These are phyloP conservation scores for Heliconius cydno DNA, from an alignment of 2,888 invertebrate species.

Conservation along the genomic window DNA sequence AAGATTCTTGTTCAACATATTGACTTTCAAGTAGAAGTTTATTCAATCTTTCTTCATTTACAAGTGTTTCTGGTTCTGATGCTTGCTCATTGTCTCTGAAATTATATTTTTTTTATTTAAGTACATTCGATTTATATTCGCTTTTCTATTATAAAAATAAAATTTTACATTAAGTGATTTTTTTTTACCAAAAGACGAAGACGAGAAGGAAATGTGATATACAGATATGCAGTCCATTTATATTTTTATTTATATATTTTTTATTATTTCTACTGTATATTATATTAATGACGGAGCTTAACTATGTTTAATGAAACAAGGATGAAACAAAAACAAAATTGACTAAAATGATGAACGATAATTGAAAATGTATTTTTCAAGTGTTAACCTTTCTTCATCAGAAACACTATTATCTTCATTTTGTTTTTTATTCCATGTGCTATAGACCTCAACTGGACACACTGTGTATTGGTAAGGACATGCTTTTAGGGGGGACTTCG, in stretches of 20 bases:
- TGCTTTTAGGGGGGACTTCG: constrained; percentile 35
- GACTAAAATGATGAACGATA: too few species aligned
- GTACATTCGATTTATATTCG: neutral
- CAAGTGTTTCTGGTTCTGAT: constrained; percentile 10
- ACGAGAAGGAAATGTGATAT: too few species aligned
- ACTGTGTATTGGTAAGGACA: constrained; percentile 55
- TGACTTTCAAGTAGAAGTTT: constrained; percentile 67
- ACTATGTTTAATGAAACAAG: neutral
- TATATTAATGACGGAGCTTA: neutral
- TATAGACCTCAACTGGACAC: constrained; percentile 55
- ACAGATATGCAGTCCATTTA: too few species aligned
- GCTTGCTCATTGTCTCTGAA: constrained; percentile 38
- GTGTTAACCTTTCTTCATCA: constrained; percentile 44
- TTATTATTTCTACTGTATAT: neutral
- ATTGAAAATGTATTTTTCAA: neutral
- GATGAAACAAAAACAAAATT: too few species aligned
- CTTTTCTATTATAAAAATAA: neutral
- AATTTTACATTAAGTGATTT: neutral
- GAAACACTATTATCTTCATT: constrained; percentile 22
- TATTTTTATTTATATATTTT: neutral
- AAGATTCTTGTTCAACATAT: constrained; percentile 58
- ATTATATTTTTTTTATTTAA: neutral
- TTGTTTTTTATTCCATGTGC: constrained; percentile 40
- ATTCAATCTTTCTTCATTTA: constrained; percentile 51
- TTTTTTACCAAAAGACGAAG: neutral